A percentile compares a stretch with the other conserved stretches of the same genome.
phyloP scores from a whole-genome alignment of 2,797 vertebrate species.

The Acanthurus tractus region DNA sequence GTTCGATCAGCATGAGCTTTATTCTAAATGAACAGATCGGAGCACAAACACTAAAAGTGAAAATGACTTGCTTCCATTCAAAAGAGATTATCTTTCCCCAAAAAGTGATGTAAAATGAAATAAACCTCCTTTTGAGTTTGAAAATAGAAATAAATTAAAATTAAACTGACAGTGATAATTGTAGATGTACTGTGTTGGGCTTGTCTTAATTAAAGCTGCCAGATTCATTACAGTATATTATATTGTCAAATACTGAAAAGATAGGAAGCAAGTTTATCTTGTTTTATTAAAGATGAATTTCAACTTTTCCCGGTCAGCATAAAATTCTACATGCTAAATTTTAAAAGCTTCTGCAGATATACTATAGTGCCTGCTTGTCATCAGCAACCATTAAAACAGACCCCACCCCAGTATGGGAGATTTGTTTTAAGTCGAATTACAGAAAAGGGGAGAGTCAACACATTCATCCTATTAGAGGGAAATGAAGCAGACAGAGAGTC shows the following conservation, averaged over 20 bases:
- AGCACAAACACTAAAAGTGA: background rate
- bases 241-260: background rate
- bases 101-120: background rate
- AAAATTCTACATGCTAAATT: background rate
- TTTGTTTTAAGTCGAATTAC: constrained; percentile 64
- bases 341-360: background rate
- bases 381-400: constrained; percentile 14
- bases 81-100: background rate
- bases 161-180: too few relatives aligned
- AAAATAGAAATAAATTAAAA: background rate
- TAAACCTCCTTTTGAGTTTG: background rate
- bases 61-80: background rate
- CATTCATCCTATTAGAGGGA: constrained; percentile 71
- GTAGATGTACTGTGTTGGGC: background rate
- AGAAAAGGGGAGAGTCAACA: constrained; percentile 67
- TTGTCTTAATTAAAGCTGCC: background rate
- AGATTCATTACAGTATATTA: background rate
- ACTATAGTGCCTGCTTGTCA: background rate
- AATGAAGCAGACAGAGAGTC: constrained; percentile 73
- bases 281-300: background rate
- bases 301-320: background rate
- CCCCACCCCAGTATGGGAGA: constrained; percentile 22
- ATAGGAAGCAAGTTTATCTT: background rate
- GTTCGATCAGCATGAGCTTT: too few relatives aligned
- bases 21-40: background rate